Evolutionary conservation across 2,797 vertebrate species (phyloP).

Genomic region (Aulostomus chinensis): DNA sequence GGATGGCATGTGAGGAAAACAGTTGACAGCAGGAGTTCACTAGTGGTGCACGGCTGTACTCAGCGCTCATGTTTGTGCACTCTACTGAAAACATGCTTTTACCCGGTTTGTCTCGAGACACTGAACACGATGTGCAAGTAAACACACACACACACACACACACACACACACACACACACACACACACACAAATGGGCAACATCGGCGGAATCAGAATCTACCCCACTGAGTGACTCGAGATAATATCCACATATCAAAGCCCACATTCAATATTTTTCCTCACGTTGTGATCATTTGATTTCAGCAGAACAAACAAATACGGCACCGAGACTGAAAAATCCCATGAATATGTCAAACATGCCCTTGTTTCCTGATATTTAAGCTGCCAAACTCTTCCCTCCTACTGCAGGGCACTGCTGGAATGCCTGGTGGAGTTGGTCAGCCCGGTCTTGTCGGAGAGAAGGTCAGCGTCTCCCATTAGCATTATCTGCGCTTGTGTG

Average conservation of each 20-base stretch:
- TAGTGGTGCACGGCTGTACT: slow-evolving; percentile 18
- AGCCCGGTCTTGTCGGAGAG: slow-evolving; percentile 88
- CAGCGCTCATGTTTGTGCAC: slow-evolving; percentile 39
- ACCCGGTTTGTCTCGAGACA: slow-evolving; percentile 33
- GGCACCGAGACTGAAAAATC: slow-evolving; percentile 32
- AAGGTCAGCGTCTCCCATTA: slow-evolving; percentile 81
- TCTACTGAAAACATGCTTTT: slow-evolving; percentile 43
- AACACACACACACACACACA: neutral
- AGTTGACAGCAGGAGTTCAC: slow-evolving; percentile 41
- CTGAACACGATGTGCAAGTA: neutral
- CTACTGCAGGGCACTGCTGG: slow-evolving; percentile 82
- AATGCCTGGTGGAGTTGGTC: slow-evolving; percentile 85
- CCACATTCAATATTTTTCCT: slow-evolving; percentile 39
- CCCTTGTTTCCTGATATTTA: slow-evolving; percentile 34
- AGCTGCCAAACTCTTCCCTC: slow-evolving; percentile 32
- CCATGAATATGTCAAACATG: slow-evolving; percentile 56
- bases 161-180: neutral
- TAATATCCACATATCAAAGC: slow-evolving; percentile 37
- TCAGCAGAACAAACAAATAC: slow-evolving; percentile 2
- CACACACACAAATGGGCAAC: slow-evolving; percentile 13
- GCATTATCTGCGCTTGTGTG: slow-evolving; percentile 1
- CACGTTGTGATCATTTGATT: too few relatives aligned
- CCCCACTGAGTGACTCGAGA: slow-evolving; percentile 34
- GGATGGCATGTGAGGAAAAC: slow-evolving; percentile 36
- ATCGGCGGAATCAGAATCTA: slow-evolving; percentile 11